Evolutionary conservation across 2,888 invertebrate genomes (phyloP), one percentile per base, ranked within the genome.

Genomic region (Rhodophaea formosa): DNA sequence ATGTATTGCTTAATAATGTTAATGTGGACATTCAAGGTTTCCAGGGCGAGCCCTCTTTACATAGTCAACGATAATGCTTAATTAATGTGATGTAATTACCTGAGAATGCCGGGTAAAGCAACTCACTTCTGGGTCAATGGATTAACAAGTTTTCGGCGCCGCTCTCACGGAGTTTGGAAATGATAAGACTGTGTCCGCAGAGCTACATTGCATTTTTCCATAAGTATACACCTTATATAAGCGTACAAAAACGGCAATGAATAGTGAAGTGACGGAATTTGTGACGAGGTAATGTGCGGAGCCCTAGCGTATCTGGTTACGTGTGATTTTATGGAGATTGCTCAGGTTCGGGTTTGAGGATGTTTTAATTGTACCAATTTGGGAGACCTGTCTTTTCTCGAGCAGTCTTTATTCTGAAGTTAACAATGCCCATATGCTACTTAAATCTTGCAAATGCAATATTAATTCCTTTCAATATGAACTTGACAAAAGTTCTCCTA

Each of bases 101-200:
- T 44, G 59, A 52, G 53, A 56, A 49, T 47, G 49, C 43, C 16
- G 56, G 39, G 49, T 49, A 49, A 45, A 53, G 12, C 45, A 45
- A 35, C 57, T 62, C 61, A 63, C 39, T 62, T 59, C 59, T 68
- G 56, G 71, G 72, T 71, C 70, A 70, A 61, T 62, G 62, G 69
- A 72, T 70, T 68, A 67, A 60, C 54, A 46, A 56, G 61, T 60
- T 65, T 64, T 55, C 56, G 44, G 51, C 56, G 29, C 44, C 17
- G 16, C 58, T 17, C 47, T 54, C 17, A 45, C 29, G 32, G 29
- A 35, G 35, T 56, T 52, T 59, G 42, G 39, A 46, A 46, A 42
- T 49, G 60, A 59, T 62, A 58, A 60, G 23, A 23, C 23, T n/a
- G n/a, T n/a, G n/a, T 3, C 23, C 23, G 23, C 23, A 23, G 3